Evolutionary conservation across 2,113 vertebrate species (phyloP).

Genomic region (Myanophis thanlyinensis): DNA sequence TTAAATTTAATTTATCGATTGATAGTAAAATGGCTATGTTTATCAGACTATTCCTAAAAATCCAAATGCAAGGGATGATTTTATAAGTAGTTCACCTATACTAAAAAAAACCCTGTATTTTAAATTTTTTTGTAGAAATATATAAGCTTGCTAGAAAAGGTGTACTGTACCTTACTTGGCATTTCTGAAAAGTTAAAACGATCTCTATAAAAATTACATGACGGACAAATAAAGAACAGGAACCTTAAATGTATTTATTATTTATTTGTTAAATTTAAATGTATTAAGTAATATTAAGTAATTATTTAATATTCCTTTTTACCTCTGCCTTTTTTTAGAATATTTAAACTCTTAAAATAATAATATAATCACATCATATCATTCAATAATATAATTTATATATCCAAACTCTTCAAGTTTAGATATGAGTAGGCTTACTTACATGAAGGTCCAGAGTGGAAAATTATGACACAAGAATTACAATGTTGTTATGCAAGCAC

Average conservation of each 20-base stretch:
- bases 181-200: neutral
- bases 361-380: no score
- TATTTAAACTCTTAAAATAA: neutral
- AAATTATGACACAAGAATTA: neutral
- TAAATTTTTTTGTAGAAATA: neutral
- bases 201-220: neutral
- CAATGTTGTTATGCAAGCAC: neutral
- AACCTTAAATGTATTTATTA: neutral
- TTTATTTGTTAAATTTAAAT: neutral
- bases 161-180: neutral
- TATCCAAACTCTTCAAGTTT: neutral
- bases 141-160: neutral
- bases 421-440: neutral
- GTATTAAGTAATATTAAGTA: neutral
- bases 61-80: no score
- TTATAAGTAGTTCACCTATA: neutral
- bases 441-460: neutral
- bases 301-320: neutral
- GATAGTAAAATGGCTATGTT: neutral
- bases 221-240: neutral
- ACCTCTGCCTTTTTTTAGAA: neutral
- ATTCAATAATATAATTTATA: no score
- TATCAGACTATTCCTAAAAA: neutral
- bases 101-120: neutral
- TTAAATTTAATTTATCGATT: neutral